Percentiles rank a stretch among this genome's conserved stretches.
Conservation (phyloP, 2,888 invertebrate species). For the Stenolophus ochropezus region DNA sequence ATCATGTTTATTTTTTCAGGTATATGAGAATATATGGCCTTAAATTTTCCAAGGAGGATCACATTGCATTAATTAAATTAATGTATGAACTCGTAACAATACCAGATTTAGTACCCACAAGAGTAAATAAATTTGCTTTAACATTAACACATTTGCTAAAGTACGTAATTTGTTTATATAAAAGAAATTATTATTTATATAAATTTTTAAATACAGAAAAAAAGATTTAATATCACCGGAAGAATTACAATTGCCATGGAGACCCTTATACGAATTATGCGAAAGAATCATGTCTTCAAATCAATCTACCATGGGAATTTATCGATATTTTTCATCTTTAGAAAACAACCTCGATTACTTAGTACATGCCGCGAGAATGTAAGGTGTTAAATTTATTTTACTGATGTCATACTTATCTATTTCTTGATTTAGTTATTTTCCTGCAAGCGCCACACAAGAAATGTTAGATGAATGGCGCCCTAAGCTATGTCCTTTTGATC, state of each 20-base stretch:
- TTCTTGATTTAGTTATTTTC: constrained; percentile 78
- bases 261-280: constrained; percentile 85
- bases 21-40: constrained; percentile 89
- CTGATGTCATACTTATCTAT: background rate
- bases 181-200: background rate
- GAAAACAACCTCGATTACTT: constrained; percentile 68
- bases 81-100: constrained; percentile 85
- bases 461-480: constrained; percentile 90
- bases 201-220: constrained; percentile 77
- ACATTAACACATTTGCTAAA: constrained; percentile 82
- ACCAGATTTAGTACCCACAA: constrained; percentile 84
- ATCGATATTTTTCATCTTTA: constrained; percentile 71
- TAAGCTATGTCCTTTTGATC: constrained; percentile 83
- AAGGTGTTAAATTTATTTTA: constrained; percentile 61
- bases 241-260: constrained; percentile 90
- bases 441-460: constrained; percentile 85
- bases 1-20: constrained; percentile 74
- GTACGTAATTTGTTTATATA: constrained; percentile 75
- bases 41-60: constrained; percentile 93
- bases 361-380: constrained; percentile 69
- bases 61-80: constrained; percentile 86
- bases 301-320: constrained; percentile 77
- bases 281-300: constrained; percentile 77
- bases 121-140: constrained; percentile 83
- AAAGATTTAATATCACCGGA: constrained; percentile 83